phyloP scores from a whole-genome alignment of 2,113 vertebrate genomes.

The Platichthys flesus region DNA sequence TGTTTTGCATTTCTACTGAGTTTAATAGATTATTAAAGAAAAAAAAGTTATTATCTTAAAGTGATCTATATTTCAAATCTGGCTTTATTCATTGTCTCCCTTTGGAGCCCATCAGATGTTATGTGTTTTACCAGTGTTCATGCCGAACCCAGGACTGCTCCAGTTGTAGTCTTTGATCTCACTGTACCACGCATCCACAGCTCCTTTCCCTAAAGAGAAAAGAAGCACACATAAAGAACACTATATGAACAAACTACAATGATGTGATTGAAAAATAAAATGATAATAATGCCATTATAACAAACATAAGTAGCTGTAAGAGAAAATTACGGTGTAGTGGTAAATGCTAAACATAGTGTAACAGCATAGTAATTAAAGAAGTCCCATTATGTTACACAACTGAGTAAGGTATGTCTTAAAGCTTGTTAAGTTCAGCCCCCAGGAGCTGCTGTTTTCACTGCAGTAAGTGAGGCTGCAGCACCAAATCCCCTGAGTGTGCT shows the following conservation, averaged over 20 bases:
- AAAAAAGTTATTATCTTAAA: too few species aligned
- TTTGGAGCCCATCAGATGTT: too few species aligned
- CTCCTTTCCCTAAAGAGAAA: conserved; percentile 61
- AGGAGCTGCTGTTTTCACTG: neutral
- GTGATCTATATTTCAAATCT: too few species aligned
- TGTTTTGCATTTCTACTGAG: too few species aligned
- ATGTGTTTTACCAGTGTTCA: conserved; percentile 54
- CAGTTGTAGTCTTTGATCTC: conserved; percentile 77
- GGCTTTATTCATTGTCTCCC: too few species aligned
- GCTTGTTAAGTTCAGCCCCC: neutral
- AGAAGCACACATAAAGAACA: neutral
- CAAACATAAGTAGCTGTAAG: neutral
- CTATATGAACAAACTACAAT: neutral
- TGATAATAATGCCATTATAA: neutral
- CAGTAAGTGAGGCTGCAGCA: neutral
- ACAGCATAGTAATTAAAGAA: neutral
- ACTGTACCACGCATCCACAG: conserved; percentile 72
- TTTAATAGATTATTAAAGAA: too few species aligned
- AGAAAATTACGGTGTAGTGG: neutral
- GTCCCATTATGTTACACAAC: neutral
- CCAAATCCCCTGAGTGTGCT: neutral
- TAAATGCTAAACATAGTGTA: neutral
- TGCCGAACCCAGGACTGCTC: conserved; percentile 23
- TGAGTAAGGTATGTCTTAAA: too few species aligned
- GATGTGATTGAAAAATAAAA: neutral